A percentile compares a stretch with the other conserved stretches of the same genome.
phyloP scores from a whole-genome alignment of 2,888 invertebrate genomes.

The Herminia tarsipennalis region DNA sequence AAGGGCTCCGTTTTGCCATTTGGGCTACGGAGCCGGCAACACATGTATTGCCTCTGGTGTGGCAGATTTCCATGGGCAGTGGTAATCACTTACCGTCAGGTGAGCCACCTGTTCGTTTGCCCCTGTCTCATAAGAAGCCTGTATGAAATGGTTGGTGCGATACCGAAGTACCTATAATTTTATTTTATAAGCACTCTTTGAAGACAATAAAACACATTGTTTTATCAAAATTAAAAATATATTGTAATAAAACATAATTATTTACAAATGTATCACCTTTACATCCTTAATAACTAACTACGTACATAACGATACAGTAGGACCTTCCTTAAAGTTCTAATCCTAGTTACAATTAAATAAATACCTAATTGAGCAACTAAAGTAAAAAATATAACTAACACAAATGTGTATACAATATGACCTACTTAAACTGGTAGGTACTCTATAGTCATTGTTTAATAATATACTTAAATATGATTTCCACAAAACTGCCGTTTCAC shows the following conservation, averaged over 20 bases:
- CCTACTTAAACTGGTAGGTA: slow-evolving; percentile 67
- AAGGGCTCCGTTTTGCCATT: no score
- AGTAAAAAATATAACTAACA: slow-evolving; percentile 42
- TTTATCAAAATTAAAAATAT: slow-evolving; percentile 41
- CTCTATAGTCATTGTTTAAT: slow-evolving; percentile 42
- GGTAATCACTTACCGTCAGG: no score
- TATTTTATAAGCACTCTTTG: not conserved
- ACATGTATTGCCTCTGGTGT: no score
- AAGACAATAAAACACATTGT: slow-evolving; percentile 5
- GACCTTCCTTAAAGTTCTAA: slow-evolving; percentile 10
- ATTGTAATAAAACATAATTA: slow-evolving; percentile 42
- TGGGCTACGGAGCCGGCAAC: no score
- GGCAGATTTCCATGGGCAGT: no score
- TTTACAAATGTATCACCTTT: slow-evolving; percentile 40
- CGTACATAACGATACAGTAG: slow-evolving; percentile 33
- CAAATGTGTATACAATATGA: slow-evolving; percentile 49
- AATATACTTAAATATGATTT: slow-evolving; percentile 8
- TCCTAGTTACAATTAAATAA: slow-evolving; percentile 49
- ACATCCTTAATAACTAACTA: slow-evolving; percentile 23
- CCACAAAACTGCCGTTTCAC: no score
- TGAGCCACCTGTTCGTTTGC: no score
- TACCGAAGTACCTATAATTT: slow-evolving; percentile 15
- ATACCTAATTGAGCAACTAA: slow-evolving; percentile 61
- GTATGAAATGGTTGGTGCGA: no score
- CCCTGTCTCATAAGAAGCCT: no score